These are phyloP conservation scores for Acrobasis repandana DNA, from an alignment of 2,888 invertebrate species.

Conservation along the genomic window DNA sequence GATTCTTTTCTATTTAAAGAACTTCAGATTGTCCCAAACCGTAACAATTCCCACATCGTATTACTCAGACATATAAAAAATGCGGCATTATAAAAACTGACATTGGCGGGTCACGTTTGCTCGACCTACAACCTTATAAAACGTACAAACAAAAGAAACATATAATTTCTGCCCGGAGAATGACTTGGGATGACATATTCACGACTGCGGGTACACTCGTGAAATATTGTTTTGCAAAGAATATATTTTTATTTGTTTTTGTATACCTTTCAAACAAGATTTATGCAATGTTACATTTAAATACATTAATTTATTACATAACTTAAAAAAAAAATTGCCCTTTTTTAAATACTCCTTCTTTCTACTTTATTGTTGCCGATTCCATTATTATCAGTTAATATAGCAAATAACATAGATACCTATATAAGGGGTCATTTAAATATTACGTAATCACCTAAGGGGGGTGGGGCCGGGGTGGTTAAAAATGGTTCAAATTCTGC, in stretches of 20 bases:
- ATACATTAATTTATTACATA: not conserved
- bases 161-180: constrained; percentile 33
- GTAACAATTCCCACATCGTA: constrained; percentile 9
- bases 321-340: not conserved
- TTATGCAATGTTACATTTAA: not conserved
- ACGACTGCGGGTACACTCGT: constrained; percentile 30
- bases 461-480: too few species aligned
- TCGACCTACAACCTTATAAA: constrained; percentile 38
- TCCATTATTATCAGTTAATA: too few species aligned
- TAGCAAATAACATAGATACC: too few species aligned
- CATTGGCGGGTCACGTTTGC: constrained; percentile 37
- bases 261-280: not conserved
- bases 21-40: not conserved
- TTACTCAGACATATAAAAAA: constrained; percentile 15
- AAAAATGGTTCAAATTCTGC: too few species aligned
- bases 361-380: not conserved
- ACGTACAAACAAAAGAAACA: constrained; percentile 35
- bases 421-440: too few species aligned
- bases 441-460: too few species aligned
- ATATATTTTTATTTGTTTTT: constrained; percentile 9
- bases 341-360: too few species aligned
- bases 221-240: constrained; percentile 32
- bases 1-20: not conserved
- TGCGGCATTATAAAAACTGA: constrained; percentile 5
- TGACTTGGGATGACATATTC: constrained; percentile 57